Evolutionary conservation across 1,140 invertebrate species (phyloP).

Genomic region (Habropoda laboriosa): DNA sequence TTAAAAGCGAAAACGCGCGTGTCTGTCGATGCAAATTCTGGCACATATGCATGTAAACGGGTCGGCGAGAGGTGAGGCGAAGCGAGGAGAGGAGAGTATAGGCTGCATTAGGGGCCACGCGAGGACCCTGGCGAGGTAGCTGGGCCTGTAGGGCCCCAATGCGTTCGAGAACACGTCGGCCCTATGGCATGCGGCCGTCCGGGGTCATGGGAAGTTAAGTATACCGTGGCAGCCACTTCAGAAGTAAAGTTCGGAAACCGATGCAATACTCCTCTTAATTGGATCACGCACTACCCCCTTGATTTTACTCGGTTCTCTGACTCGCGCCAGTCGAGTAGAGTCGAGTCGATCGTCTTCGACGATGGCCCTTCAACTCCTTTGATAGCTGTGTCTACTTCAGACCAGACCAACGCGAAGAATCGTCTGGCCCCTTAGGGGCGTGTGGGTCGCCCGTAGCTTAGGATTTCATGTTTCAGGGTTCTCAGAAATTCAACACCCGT

Average conservation of each 20-base stretch:
- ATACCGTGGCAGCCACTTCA: conserved; percentile 38
- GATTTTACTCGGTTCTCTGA: not conserved
- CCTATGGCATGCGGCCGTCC: conserved; percentile 59
- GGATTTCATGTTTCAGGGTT: not conserved
- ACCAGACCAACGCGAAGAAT: not conserved
- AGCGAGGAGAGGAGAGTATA: conserved; percentile 24
- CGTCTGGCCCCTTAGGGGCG: not conserved
- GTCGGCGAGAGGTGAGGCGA: not conserved
- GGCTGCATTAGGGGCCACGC: conserved; percentile 64
- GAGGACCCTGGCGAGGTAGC: conserved; percentile 19
- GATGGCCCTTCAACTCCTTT: not conserved
- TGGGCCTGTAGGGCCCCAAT: conserved; percentile 52
- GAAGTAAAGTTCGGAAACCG: conserved; percentile 51
- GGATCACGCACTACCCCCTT: not conserved
- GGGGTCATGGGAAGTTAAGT: conserved; percentile 70
- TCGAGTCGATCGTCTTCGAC: conserved; percentile 7
- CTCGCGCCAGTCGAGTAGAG: too few species aligned
- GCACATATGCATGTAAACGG: conserved; percentile 3
- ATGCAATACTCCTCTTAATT: conserved; percentile 40
- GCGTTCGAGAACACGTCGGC: conserved; percentile 66
- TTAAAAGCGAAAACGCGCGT: not conserved
- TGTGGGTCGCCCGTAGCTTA: not conserved
- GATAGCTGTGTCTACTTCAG: not conserved
- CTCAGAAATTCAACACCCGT: too few species aligned
- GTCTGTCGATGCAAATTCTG: not conserved